Conservation (phyloP, 2,888 invertebrate species). For the Boloria selene region DNA sequence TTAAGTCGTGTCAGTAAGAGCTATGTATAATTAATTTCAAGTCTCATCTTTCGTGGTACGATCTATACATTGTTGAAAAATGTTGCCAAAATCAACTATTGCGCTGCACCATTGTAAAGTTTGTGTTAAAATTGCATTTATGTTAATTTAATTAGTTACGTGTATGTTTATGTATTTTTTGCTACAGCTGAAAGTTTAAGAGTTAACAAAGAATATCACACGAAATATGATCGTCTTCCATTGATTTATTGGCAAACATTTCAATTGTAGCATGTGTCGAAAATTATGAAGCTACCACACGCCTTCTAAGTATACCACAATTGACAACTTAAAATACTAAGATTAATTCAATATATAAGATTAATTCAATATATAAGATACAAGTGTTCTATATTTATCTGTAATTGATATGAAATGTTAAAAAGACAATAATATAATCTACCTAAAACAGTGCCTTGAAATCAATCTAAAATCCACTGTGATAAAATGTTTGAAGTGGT, state of each 20-base stretch:
- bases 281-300: slow-evolving; percentile 62
- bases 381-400: slow-evolving; percentile 23
- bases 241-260: slow-evolving; percentile 68
- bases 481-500: slow-evolving; percentile 78
- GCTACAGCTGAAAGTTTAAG: slow-evolving; percentile 53
- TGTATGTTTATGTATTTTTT: slow-evolving; percentile 61
- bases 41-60: too few species aligned
- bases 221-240: slow-evolving; percentile 69
- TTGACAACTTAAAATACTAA: slow-evolving; percentile 7
- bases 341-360: slow-evolving; percentile 10
- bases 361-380: too few species aligned
- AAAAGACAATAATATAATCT: slow-evolving; percentile 69
- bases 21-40: too few species aligned
- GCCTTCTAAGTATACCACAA: slow-evolving; percentile 20
- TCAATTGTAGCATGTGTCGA: slow-evolving; percentile 74
- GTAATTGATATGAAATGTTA: slow-evolving; percentile 30
- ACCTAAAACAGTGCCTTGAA: slow-evolving; percentile 69
- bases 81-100: slow-evolving; percentile 61
- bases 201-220: slow-evolving; percentile 44
- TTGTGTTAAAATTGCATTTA: slow-evolving; percentile 73
- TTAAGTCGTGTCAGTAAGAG: too few species aligned
- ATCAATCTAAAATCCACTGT: slow-evolving; percentile 73
- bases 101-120: slow-evolving; percentile 31
- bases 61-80: slow-evolving; percentile 45
- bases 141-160: slow-evolving; percentile 74